A percentile compares a stretch with the other conserved stretches of the same genome.
Conservation (phyloP, 2,888 invertebrate species). For the Caenorhabditis auriculariae region DNA sequence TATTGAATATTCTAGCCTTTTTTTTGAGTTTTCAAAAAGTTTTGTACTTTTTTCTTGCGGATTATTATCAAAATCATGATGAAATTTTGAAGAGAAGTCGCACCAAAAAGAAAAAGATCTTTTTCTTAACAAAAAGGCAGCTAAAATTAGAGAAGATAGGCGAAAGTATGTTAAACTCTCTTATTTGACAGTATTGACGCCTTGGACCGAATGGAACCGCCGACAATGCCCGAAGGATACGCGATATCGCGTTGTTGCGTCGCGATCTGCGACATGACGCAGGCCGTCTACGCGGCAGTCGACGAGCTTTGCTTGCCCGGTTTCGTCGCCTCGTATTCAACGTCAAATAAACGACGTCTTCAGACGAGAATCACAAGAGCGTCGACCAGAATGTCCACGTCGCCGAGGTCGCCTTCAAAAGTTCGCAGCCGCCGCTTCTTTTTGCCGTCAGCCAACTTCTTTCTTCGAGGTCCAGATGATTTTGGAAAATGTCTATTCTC, state of each 20-base stretch:
- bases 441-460: background rate
- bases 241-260: constrained; percentile 79
- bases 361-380: background rate
- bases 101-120: background rate
- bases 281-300: constrained; percentile 26
- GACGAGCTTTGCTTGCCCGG: constrained; percentile 22
- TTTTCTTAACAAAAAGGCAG: background rate
- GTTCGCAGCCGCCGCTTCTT: background rate
- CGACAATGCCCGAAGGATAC: constrained; percentile 91
- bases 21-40: no score
- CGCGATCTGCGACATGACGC: constrained; percentile 29
- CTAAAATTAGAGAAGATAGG: background rate
- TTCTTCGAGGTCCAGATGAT: background rate
- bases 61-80: no score
- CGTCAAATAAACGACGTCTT: no score
- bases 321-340: no score
- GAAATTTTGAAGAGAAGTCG: background rate
- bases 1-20: no score
- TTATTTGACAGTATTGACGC: constrained; percentile 79
- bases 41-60: no score
- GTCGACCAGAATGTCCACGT: background rate
- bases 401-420: background rate
- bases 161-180: background rate
- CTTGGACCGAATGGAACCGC: constrained; percentile 91
- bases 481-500: no score